Base-by-base conservation (phyloP, 2,888 invertebrate species). In the Athalia rosae region DNA sequence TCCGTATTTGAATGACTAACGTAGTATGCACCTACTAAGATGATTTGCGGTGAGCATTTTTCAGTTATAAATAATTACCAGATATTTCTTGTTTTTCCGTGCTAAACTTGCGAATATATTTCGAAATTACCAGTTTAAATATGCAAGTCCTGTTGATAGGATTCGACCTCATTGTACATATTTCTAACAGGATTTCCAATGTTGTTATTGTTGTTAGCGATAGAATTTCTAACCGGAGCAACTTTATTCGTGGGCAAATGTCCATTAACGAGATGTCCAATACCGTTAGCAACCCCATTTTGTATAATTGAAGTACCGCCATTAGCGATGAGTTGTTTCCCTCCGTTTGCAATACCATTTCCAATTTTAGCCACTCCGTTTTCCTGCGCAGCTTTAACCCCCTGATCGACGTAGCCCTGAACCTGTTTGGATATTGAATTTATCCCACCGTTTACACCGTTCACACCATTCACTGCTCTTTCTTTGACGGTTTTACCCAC, bases 111-210 rank as follows among this genome's bases (percentile, higher is more conserved):
- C 28, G 28, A 28, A 28, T 28, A 28, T 28, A 28, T 28, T 28
- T 2, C 28, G 1, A 28, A 28, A 64, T 8, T 0, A 13, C n/a
- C 7, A 50, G 41, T 67, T 73, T 81, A 87, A 66, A 87, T 85
- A 63, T 87, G 85, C n/a, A 86, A 82, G 82, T 88, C 87, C 73
- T 88, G 85, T 58, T 88, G 87, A 80, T 89, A 90, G 15, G 86
- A 87, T 79, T 91, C 91, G 47, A 91, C 89, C 82, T 91, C 90
- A 76, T 90, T 90, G 82, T 90, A 90, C 90, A 91, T 91, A 79
- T 89, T 87, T 76, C 84, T 86, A 15, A 87, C 79, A 0, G 87
- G 83, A 77, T 88, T 85, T 28, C 79, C 83, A 7, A 77, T 66
- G 63, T 83, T 82, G 50, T 84, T 84, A 5, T 86, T 86, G 74